Base-by-base conservation (phyloP, 2,888 invertebrate genomes). In the Phyllotreta striolata region DNA sequence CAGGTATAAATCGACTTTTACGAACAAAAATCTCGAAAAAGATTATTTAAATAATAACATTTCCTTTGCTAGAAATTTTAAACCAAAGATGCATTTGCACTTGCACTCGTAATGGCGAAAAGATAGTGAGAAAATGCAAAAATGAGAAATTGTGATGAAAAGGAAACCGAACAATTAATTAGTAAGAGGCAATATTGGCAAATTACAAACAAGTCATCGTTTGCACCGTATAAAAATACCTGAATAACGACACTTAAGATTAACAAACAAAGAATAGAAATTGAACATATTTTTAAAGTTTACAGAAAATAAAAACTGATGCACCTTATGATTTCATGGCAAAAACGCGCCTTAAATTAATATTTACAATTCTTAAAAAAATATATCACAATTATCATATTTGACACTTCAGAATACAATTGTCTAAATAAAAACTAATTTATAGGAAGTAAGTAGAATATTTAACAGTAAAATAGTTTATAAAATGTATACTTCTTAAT, bases 321-420 rank as follows among this genome's bases (percentile, higher is more conserved):
- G 46, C 58, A 56, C 52, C 46, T 60, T 63, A 44, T 55, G 60
- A 63, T 46, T 63, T 57, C 57, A 57, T 63, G 66, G 62, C 66
- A 55, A 66, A 63, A 64, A 65, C 55, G 44, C 46, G 38, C 49
- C 9, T 47, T 40, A 13, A 56, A 56, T 10, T 14, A 56, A 68
- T 66, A 66, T 68, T 55, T 66, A 69, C 67, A 69, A 67, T 64
- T 66, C 70, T 72, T 73, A 71, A 66, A 65, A 24, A 52, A 69
- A 67, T 71, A 77, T 78, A 79, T 79, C 79, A 79, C 79, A 78
- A 77, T 78, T 77, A 68, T 68, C 72, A 78, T 75, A 77, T 79
- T 79, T 79, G 79, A 79, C 79, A 79, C 79, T 76, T 78, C 73
- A 78, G 78, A 78, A 77, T 74, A 69, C 58, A 59, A 61, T 64